phyloP scores from a whole-genome alignment of 2,113 vertebrate species.

The Myocastor coypus region DNA sequence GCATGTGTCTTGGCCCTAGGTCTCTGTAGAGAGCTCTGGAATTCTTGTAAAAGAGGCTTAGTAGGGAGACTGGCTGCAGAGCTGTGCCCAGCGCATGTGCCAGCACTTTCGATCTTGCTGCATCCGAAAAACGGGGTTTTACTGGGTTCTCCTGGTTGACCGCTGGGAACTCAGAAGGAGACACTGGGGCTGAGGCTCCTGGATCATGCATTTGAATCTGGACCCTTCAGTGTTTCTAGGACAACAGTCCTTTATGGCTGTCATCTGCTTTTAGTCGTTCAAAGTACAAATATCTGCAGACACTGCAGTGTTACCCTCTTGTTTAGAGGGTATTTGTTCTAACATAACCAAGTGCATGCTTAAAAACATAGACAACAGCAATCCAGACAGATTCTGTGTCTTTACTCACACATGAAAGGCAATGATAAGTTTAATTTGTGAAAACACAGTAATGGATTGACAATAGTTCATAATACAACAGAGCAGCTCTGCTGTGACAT shows the following conservation, averaged over 20 bases:
- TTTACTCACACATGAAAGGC: neutral
- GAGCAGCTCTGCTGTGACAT: neutral
- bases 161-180: neutral
- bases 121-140: neutral
- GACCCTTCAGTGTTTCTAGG: neutral
- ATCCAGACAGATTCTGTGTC: neutral
- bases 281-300: neutral
- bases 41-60: neutral
- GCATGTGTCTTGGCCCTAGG: neutral
- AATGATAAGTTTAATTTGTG: neutral
- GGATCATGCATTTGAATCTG: neutral
- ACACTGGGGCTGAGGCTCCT: neutral
- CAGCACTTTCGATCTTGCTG: neutral
- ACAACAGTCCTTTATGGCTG: neutral
- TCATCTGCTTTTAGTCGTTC: neutral
- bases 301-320: neutral
- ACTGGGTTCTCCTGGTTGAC: neutral
- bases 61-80: neutral
- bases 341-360: neutral
- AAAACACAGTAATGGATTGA: neutral
- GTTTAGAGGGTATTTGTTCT: neutral
- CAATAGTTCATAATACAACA: neutral
- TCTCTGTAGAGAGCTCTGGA: neutral
- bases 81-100: neutral
- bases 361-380: neutral